Evolutionary conservation across 2,797 vertebrate species (phyloP), one percentile per base, ranked within the genome.

Genomic region (Sebastes hubbsi): DNA sequence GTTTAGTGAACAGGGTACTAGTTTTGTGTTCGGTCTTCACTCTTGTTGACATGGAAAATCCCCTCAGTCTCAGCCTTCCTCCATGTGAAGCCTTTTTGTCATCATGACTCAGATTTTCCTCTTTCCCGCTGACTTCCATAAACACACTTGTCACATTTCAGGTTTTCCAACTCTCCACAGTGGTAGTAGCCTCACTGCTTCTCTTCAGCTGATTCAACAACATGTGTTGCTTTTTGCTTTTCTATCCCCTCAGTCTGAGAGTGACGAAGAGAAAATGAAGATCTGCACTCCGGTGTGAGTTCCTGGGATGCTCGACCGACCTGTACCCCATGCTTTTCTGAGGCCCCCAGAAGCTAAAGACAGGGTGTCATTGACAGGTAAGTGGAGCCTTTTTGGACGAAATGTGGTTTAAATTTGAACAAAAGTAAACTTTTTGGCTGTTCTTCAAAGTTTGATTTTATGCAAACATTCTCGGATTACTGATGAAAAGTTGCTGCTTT

Each of bases 41-140:
- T 88, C 46, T 65, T 83, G 80, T 89, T 87, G 77, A 89, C 87
- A 80, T 83, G 90, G 87, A 92, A 94, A 93, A 91, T 87, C 89
- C 91, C 90, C 87, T 79, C 78, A 8, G 65, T 87, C 84, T 75
- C 49, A 60, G 42, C 77, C 73, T 83, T 81, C 72, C 67, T 87
- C 61, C 29, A 10, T 29, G 75, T 68, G 65, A 74, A 90, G 62
- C 38, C 36, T 77, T 85, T 82, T 75, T 62, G 58, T 81, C 58
- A n/a, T 63, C 52, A 29, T 94, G 93, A 94, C 88, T 94, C 93
- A 92, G 87, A 84, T 81, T 92, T 94, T 94, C 93, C 93, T 78
- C 63, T 73, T 90, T 92, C 78, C 83, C 46, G 16, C 88, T 65
- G 78, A 88, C 82, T 88, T 87, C 77, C 75, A 72, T 90, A 89